Evolutionary conservation across 2,888 invertebrate species (phyloP).

Genomic region (Drosophila nigritarsus): DNA sequence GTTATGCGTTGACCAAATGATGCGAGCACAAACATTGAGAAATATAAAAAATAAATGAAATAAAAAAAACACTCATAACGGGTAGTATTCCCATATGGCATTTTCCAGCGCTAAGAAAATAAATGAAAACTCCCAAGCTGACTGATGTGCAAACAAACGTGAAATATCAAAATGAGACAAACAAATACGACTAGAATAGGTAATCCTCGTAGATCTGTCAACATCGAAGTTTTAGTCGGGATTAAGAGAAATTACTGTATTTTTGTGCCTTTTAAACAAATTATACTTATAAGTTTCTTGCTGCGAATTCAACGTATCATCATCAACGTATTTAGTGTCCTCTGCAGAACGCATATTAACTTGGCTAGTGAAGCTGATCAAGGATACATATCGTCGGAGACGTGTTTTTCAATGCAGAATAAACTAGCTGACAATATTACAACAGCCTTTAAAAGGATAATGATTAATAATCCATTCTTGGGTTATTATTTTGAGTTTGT

Average conservation of each 20-base stretch:
- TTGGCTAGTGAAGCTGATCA: neutral
- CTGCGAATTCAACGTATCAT: neutral
- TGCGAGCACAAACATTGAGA: constrained; percentile 32
- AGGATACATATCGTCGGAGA: neutral
- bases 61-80: constrained; percentile 4
- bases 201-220: neutral
- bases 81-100: constrained; percentile 18
- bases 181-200: neutral
- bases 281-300: neutral
- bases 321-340: neutral
- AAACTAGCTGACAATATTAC: too few relatives aligned
- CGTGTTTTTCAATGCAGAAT: too few relatives aligned
- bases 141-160: neutral
- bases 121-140: neutral
- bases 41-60: constrained; percentile 14
- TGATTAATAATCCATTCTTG: too few relatives aligned
- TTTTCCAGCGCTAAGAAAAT: neutral
- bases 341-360: too few relatives aligned
- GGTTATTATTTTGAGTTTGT: neutral
- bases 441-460: too few relatives aligned
- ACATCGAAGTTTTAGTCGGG: neutral
- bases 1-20: constrained; percentile 46
- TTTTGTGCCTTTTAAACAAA: neutral
- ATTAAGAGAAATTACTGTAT: neutral
- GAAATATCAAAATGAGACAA: neutral